These are phyloP conservation scores for Dynastes hyllus DNA, from an alignment of 2,888 invertebrate genomes.

Conservation along the genomic window DNA sequence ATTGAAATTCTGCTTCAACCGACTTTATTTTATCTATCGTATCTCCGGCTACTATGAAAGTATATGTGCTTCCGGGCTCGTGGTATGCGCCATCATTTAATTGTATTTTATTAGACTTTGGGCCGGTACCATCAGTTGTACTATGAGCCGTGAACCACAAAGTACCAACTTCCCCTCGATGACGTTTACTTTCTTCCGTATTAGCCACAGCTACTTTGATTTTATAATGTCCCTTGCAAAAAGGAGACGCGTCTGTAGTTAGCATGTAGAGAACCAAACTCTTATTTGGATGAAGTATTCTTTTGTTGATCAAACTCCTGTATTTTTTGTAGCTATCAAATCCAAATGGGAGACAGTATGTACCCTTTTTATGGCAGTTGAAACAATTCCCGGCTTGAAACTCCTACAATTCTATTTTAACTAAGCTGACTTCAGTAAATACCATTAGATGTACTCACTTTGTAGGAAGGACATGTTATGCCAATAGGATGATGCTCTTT, in stretches of 20 bases:
- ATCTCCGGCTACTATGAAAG: constrained; percentile 79
- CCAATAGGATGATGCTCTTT: constrained; percentile 60
- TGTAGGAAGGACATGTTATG: constrained; percentile 86
- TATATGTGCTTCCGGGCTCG: constrained; percentile 82
- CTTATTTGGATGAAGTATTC: constrained; percentile 71
- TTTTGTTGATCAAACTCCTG: constrained; percentile 70
- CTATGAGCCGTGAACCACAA: constrained; percentile 80
- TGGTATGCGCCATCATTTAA: constrained; percentile 72
- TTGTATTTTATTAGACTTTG: constrained; percentile 62
- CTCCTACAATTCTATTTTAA: constrained; percentile 71
- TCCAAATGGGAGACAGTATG: constrained; percentile 82
- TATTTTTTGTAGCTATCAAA: constrained; percentile 76
- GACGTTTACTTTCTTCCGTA: constrained; percentile 79
- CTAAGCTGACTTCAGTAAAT: constrained; percentile 43
- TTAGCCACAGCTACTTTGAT: constrained; percentile 84
- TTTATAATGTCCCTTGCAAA: constrained; percentile 87
- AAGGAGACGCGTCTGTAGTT: constrained; percentile 82
- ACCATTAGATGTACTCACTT: constrained; percentile 71
- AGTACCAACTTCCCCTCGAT: constrained; percentile 87
- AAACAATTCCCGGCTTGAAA: constrained; percentile 82
- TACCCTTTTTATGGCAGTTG: constrained; percentile 78
- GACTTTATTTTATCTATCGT: constrained; percentile 79
- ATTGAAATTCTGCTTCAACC: constrained; percentile 85
- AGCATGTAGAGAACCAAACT: constrained; percentile 81
- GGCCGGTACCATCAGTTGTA: constrained; percentile 71